phyloP scores from a whole-genome alignment of 2,888 invertebrate species.

The Drosophila algonquin region DNA sequence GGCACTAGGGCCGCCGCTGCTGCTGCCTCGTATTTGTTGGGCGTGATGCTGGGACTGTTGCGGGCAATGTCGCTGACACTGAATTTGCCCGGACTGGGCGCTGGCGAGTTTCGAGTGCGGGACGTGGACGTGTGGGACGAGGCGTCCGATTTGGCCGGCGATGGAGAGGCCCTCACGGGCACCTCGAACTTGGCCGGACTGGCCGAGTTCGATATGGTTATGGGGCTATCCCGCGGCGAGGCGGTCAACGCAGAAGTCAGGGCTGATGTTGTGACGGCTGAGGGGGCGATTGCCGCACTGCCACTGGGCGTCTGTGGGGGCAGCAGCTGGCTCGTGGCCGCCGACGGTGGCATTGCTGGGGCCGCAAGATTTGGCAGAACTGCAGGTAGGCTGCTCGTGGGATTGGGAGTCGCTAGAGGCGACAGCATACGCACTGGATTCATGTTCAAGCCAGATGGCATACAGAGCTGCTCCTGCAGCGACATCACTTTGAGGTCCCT shows the following conservation, averaged over 20 bases:
- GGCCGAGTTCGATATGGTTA: slow-evolving; percentile 83
- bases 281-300: neutral
- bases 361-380: slow-evolving; percentile 47
- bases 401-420: slow-evolving; percentile 81
- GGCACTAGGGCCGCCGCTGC: slow-evolving; percentile 60
- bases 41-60: slow-evolving; percentile 83
- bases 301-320: slow-evolving; percentile 51
- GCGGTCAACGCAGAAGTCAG: slow-evolving; percentile 52
- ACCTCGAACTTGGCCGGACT: slow-evolving; percentile 85
- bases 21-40: slow-evolving; percentile 80
- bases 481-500: slow-evolving; percentile 82
- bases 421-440: slow-evolving; percentile 83
- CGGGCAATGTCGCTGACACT: slow-evolving; percentile 83
- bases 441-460: slow-evolving; percentile 84
- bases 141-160: slow-evolving; percentile 86
- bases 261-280: slow-evolving; percentile 9
- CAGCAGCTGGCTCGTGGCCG: slow-evolving; percentile 41
- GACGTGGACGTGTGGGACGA: slow-evolving; percentile 85
- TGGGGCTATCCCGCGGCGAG: slow-evolving; percentile 83
- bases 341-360: slow-evolving; percentile 29
- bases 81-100: slow-evolving; percentile 84
- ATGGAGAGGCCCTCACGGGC: slow-evolving; percentile 86
- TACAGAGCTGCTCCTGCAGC: slow-evolving; percentile 82
- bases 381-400: slow-evolving; percentile 65
- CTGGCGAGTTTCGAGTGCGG: slow-evolving; percentile 85